phyloP scores from a whole-genome alignment of 2,113 vertebrate genomes.

The Pimephales promelas region DNA sequence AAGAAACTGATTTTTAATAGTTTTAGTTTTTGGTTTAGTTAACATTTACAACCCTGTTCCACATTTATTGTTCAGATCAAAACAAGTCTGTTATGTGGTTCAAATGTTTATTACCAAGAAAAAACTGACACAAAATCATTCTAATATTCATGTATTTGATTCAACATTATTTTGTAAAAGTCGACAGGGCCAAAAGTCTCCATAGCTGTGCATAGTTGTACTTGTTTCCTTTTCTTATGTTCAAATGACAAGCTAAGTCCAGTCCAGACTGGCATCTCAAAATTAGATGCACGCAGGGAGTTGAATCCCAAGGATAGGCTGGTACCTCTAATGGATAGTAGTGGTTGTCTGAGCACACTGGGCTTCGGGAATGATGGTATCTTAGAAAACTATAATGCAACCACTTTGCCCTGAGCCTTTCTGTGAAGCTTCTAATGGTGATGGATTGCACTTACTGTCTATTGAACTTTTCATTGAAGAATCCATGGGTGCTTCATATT shows the following conservation, averaged over 20 bases:
- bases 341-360: conserved; percentile 3
- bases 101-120: too few species aligned
- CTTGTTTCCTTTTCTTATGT: not conserved
- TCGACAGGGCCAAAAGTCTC: not conserved
- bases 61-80: too few species aligned
- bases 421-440: conserved; percentile 25
- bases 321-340: conserved; percentile 16
- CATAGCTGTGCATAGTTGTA: not conserved
- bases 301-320: conserved; percentile 5
- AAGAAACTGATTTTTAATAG: not conserved
- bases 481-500: conserved; percentile 28
- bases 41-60: too few species aligned
- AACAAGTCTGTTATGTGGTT: too few species aligned
- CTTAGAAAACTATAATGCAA: conserved; percentile 38
- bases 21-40: not conserved
- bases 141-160: not conserved
- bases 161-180: not conserved
- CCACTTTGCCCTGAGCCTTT: conserved; percentile 20
- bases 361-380: conserved; percentile 33
- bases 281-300: not conserved
- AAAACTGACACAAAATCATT: not conserved
- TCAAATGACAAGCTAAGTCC: conserved; percentile 6
- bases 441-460: conserved; percentile 42
- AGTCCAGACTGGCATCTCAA: not conserved
- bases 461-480: conserved; percentile 36